Conservation (phyloP, 2,797 vertebrate species). For the Rallus crepitans region DNA sequence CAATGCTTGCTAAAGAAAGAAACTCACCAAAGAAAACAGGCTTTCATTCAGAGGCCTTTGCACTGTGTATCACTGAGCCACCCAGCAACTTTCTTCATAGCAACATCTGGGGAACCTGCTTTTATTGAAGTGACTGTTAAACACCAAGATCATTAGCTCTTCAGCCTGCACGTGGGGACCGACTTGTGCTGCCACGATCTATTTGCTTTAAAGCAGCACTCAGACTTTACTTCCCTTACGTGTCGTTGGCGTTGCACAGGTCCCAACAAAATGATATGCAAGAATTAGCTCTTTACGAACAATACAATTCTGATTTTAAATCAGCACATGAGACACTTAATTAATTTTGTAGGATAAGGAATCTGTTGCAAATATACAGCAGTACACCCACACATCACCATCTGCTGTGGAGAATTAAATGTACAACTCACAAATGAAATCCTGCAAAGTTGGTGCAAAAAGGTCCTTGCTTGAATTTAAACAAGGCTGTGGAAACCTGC, state of each 20-base stretch:
- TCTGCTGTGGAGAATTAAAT: constrained; percentile 90
- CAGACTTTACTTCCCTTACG: neutral
- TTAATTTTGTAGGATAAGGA: constrained; percentile 83
- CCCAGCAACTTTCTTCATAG: neutral
- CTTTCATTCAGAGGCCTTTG: neutral
- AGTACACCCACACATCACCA: constrained; percentile 91
- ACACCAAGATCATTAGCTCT: neutral
- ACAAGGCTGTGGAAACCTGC: constrained; percentile 79
- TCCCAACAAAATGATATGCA: constrained; percentile 5
- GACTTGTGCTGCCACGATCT: neutral
- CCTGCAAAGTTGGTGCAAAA: constrained; percentile 77
- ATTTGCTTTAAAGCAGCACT: constrained; percentile 27
- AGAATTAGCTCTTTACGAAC: constrained; percentile 50
- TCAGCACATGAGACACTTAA: constrained; percentile 76
- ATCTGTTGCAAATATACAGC: constrained; percentile 84
- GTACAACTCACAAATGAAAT: constrained; percentile 86
- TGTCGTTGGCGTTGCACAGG: neutral
- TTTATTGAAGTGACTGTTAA: constrained; percentile 22
- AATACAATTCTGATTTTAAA: constrained; percentile 73
- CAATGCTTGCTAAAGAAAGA: neutral
- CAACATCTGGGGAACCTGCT: neutral
- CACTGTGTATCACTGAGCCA: neutral
- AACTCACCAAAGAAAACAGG: neutral
- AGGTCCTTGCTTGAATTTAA: constrained; percentile 84
- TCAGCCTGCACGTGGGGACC: neutral